Conservation (phyloP, 2,113 vertebrate species). For the Artemisiospiza belli region DNA sequence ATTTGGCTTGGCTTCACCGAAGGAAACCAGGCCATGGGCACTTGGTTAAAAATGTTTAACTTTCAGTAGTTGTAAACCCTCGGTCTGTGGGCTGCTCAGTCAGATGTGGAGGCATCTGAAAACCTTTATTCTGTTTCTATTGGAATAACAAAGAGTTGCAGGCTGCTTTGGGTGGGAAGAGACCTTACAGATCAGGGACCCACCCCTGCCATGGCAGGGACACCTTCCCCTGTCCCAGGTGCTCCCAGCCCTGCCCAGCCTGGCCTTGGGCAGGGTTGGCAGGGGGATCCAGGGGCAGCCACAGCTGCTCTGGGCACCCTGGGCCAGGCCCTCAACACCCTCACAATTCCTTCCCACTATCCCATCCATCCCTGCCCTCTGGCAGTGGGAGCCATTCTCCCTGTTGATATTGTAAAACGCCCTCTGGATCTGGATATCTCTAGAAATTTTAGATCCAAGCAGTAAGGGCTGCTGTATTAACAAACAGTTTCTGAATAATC, state of each 20-base stretch:
- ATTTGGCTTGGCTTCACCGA: not conserved
- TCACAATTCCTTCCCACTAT: not conserved
- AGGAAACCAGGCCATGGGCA: not conserved
- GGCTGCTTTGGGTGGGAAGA: not conserved
- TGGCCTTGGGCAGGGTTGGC: not conserved
- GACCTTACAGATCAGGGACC: no score
- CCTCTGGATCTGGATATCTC: not conserved
- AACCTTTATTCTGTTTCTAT: not conserved
- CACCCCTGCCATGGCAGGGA: not conserved
- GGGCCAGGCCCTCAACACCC: accelerated
- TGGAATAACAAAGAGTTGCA: not conserved
- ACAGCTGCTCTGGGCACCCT: not conserved
- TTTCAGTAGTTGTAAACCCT: not conserved
- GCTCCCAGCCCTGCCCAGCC: accelerated
- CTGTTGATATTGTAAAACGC: not conserved
- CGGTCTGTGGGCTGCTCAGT: not conserved
- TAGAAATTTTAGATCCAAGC: accelerated
- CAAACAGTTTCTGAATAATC: not conserved
- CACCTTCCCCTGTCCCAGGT: accelerated
- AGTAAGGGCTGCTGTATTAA: not conserved
- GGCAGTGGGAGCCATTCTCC: not conserved
- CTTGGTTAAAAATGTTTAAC: not conserved
- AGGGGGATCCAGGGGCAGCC: not conserved
- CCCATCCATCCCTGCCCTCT: accelerated
- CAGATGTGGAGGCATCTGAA: not conserved